Percentiles rank a stretch among this genome's conserved stretches.
phyloP scores from a whole-genome alignment of 2,797 vertebrate species.

The Ctenochaetus hawaiiensis region DNA sequence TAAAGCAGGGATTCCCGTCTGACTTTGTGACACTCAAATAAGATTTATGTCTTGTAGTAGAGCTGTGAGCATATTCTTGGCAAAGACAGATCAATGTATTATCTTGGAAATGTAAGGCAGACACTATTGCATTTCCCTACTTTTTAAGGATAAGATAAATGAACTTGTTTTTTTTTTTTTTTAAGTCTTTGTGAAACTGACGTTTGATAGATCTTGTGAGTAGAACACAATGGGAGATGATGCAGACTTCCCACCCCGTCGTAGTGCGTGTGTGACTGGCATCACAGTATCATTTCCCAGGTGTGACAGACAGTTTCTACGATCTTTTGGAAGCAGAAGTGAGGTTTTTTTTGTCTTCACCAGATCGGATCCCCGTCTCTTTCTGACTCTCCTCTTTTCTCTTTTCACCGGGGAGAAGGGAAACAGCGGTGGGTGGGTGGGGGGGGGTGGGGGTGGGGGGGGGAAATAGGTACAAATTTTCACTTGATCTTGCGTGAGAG shows the following conservation, averaged over 20 bases:
- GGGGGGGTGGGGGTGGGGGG: conserved; percentile 27
- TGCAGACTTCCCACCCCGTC: conserved; percentile 35
- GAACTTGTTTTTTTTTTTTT: conserved; percentile 32
- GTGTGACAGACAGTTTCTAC: conserved; percentile 54
- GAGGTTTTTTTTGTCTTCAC: conserved; percentile 29
- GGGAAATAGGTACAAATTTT: conserved; percentile 52
- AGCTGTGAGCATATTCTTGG: conserved; percentile 47
- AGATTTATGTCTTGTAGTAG: conserved; percentile 61
- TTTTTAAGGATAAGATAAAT: conserved; percentile 51
- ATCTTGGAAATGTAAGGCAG: conserved; percentile 40
- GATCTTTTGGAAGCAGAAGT: conserved; percentile 58
- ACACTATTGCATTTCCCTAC: conserved; percentile 36
- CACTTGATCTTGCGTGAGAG: conserved; percentile 55
- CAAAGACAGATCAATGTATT: conserved; percentile 50
- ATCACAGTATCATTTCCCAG: conserved; percentile 68
- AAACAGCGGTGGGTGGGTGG: conserved; percentile 39
- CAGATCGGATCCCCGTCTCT: conserved; percentile 52
- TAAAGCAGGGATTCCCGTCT: conserved; percentile 45
- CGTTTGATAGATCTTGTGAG: conserved; percentile 46
- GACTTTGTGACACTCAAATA: conserved; percentile 61
- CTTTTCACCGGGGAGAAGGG: conserved; percentile 48
- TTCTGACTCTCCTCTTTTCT: conserved; percentile 30
- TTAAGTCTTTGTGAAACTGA: conserved; percentile 24
- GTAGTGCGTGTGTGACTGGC: conserved; percentile 48
- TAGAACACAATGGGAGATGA: conserved; percentile 39